These are phyloP conservation scores for Zosterops borbonicus DNA, from an alignment of 2,113 vertebrate species.

Conservation along the genomic window DNA sequence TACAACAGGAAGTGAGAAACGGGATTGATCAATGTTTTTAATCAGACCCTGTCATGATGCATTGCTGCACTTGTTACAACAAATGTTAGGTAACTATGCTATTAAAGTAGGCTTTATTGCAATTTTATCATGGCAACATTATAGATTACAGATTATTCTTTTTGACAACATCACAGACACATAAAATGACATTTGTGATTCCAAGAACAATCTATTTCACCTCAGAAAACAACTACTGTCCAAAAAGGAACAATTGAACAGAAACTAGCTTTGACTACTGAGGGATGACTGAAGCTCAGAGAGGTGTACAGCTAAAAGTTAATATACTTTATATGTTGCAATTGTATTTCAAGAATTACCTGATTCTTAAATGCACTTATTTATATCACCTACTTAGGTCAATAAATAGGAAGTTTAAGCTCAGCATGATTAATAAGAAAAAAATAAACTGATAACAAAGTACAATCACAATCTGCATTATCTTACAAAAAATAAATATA, in stretches of 20 bases:
- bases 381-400: neutral
- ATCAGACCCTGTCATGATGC: slow-evolving; percentile 9
- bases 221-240: neutral
- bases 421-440: neutral
- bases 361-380: neutral
- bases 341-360: neutral
- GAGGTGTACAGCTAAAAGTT: neutral
- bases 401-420: neutral
- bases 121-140: neutral
- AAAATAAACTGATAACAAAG: neutral
- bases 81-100: neutral
- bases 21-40: slow-evolving; percentile 28
- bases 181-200: neutral
- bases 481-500: neutral
- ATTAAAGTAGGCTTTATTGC: neutral
- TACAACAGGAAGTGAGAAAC: neutral
- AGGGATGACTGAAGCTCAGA: neutral
- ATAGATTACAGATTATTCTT: neutral
- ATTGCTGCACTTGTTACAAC: neutral
- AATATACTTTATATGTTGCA: neutral
- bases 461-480: neutral
- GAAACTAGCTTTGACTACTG: neutral
- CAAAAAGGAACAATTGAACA: neutral
- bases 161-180: neutral
- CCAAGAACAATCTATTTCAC: neutral